phyloP scores from a whole-genome alignment of 30 jellyfish, hydroid and myxozoan species.

The Cassiopea xamachana region DNA sequence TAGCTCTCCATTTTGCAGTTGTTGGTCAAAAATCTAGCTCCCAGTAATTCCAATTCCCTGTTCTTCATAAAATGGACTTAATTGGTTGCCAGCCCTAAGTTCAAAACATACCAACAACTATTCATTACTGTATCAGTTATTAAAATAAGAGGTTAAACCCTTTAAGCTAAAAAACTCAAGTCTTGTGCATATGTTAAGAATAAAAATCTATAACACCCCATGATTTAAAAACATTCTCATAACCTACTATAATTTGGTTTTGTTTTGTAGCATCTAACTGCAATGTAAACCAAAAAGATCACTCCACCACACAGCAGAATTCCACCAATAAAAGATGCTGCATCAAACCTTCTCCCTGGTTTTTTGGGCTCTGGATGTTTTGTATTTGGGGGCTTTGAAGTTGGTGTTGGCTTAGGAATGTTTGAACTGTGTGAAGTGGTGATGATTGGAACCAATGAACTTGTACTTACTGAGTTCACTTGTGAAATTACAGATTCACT shows the following conservation, averaged over 20 bases:
- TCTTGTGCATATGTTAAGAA: too few species aligned
- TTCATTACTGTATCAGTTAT: too few species aligned
- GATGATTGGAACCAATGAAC: background rate
- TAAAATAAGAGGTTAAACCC: too few species aligned
- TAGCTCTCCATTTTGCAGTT: too few species aligned
- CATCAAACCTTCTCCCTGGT: constrained; percentile 74
- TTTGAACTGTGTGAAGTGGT: constrained; percentile 11
- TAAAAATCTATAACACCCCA: too few species aligned
- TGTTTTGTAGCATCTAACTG: constrained; percentile 74
- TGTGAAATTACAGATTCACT: background rate
- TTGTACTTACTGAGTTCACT: constrained; percentile 4
- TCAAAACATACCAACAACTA: too few species aligned
- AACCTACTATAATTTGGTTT: constrained; percentile 62
- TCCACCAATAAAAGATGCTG: constrained; percentile 94
- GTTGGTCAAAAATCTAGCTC: too few species aligned
- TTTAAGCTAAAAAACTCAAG: too few species aligned
- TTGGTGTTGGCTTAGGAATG: constrained; percentile 53
- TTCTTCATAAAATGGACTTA: too few species aligned
- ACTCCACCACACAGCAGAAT: constrained; percentile 79
- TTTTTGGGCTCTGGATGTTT: constrained; percentile 43
- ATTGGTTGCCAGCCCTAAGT: too few species aligned
- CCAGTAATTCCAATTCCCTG: too few species aligned
- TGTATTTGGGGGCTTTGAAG: constrained; percentile 13
- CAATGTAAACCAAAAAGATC: constrained; percentile 62
- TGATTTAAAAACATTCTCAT: background rate